phyloP scores from a whole-genome alignment of 2,113 vertebrate species.

The Silurus glanis region DNA sequence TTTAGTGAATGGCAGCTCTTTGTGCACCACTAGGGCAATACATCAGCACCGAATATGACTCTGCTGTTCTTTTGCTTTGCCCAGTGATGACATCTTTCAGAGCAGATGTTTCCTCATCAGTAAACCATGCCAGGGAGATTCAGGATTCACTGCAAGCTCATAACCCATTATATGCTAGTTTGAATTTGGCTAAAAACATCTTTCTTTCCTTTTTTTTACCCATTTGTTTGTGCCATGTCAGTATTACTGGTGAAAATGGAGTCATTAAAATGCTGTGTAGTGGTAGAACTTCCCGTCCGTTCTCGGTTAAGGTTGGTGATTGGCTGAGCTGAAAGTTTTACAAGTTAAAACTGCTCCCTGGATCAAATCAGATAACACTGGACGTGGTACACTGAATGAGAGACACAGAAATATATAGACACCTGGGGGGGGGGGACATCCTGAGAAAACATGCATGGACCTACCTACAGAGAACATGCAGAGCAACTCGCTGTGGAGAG shows the following conservation, averaged over 20 bases:
- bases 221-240: not conserved
- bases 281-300: not conserved
- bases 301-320: not conserved
- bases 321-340: not conserved
- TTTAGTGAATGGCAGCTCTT: conserved; percentile 11
- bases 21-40: conserved; percentile 9
- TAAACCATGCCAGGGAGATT: not conserved
- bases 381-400: not conserved
- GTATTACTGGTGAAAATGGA: not conserved
- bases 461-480: not conserved
- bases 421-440: too few species aligned
- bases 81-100: not conserved
- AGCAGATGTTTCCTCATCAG: conserved; percentile 17
- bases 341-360: not conserved
- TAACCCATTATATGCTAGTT: not conserved
- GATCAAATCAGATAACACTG: not conserved
- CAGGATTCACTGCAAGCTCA: not conserved
- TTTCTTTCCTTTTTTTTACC: not conserved
- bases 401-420: too few species aligned
- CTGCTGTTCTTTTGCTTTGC: not conserved
- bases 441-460: too few species aligned
- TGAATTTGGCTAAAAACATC: not conserved
- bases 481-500: not conserved
- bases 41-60: not conserved
- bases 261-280: not conserved